phyloP scores from a whole-genome alignment of 37 sponge, comb jelly and placozoan genomes.

The Diacarnus erythraeanus region DNA sequence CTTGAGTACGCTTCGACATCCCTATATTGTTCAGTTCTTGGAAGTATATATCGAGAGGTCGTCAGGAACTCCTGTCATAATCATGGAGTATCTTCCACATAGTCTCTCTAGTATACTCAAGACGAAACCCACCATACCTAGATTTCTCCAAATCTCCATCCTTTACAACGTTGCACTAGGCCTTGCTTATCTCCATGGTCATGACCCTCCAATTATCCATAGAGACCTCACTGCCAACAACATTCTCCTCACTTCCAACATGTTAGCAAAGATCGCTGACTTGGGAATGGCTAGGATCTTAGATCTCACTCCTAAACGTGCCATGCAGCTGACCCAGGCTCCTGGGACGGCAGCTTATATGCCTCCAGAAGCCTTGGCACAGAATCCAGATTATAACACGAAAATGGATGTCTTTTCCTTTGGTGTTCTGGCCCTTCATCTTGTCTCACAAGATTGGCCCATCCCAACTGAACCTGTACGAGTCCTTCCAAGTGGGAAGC shows the following conservation, averaged over 20 bases:
- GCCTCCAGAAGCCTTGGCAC: slow-evolving; percentile 41
- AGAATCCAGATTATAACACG: slow-evolving; percentile 26
- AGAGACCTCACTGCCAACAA: slow-evolving; percentile 66
- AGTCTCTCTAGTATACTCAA: slow-evolving; percentile 39
- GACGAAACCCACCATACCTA: slow-evolving; percentile 32
- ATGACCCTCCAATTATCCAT: slow-evolving; percentile 54
- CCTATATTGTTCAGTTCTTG: slow-evolving; percentile 60
- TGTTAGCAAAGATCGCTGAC: slow-evolving; percentile 63
- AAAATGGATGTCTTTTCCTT: slow-evolving; percentile 49
- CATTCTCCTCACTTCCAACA: slow-evolving; percentile 52
- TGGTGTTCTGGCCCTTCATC: slow-evolving; percentile 45
- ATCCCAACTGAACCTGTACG: slow-evolving; percentile 34
- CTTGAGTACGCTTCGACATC: slow-evolving; percentile 47
- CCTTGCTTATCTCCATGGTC: slow-evolving; percentile 52
- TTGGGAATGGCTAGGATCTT: slow-evolving; percentile 49
- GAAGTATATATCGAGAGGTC: slow-evolving; percentile 24
- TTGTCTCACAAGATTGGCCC: slow-evolving; percentile 40
- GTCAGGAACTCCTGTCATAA: slow-evolving; percentile 24
- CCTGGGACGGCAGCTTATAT: slow-evolving; percentile 47
- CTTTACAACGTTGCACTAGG: slow-evolving; percentile 46
- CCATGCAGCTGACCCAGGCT: slow-evolving; percentile 30
- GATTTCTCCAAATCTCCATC: slow-evolving; percentile 46
- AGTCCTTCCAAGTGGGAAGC: slow-evolving; percentile 4
- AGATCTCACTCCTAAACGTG: slow-evolving; percentile 9
- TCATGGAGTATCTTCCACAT: slow-evolving; percentile 59